Evolutionary conservation across 2,113 vertebrate genomes (phyloP), one percentile per base, ranked within the genome.

Genomic region (Rhea pennata): DNA sequence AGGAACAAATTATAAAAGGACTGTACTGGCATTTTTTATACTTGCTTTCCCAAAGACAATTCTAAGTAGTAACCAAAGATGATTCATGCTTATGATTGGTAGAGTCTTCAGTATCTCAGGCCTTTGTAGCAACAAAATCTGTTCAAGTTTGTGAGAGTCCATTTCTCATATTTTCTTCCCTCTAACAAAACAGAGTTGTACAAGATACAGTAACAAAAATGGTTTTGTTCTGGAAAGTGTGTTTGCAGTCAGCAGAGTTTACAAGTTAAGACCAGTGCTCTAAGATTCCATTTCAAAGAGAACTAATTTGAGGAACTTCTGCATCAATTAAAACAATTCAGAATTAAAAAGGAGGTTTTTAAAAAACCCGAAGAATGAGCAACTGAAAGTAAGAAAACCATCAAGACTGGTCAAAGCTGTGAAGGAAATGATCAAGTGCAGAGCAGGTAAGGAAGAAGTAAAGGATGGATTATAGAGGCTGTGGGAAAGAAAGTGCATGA

Each of bases 401-500:
- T 9, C 1, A 1, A 23, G n/a, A 17, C 1, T 2, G 4, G 22
- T 44, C 15, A 27, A 33, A 87, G 65, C 40, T 31, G 61, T 22
- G 86, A 51, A 69, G 59, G 74, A 74, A 7, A 4, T 9, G 56
- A 22, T 12, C 24, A 33, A 17, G 23, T 7, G 26, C 29, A 48
- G 39, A 27, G n/a, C 26, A 13, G 24, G 42, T 3, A 56, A 65
- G 51, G 54, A 73, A 73, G 51, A 36, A 54, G 12, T 26, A 73
- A 36, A 40, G 16, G 40, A 26, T 23, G 40, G 62, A 65, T 65
- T 24, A 65, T 23, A 22, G 46, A 66, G 36, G 51, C 27, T 9
- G 15, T 10, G 6, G 31, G 58, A 58, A 76, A 5, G n/a, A n/a
- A 23, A 73, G 54, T 4, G 9, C 20, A 5, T 2, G 2, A 51